Evolutionary conservation across 2,888 invertebrate species (phyloP).

Genomic region (Drosophila silvestris): DNA sequence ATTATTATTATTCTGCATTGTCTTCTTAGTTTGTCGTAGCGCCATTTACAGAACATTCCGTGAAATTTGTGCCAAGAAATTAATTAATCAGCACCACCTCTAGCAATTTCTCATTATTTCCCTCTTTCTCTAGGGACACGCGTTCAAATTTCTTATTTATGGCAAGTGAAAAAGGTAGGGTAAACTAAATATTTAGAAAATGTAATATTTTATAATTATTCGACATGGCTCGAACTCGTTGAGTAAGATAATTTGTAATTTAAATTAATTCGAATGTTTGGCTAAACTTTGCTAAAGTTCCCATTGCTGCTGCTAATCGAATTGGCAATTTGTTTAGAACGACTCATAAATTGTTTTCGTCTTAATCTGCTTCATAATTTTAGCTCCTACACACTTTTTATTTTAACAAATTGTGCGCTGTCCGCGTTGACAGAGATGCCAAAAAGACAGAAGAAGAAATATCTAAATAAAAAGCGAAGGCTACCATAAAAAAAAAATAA

Average conservation of each 20-base stretch:
- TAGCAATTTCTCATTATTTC: background rate
- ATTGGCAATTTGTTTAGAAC: background rate
- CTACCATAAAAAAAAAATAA: conserved; percentile 14
- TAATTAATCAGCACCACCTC: conserved; percentile 46
- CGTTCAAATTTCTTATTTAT: conserved; percentile 26
- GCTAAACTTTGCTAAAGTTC: background rate
- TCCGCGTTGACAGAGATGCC: conserved; percentile 43
- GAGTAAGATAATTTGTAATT: background rate
- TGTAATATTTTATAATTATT: background rate
- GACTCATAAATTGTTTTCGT: conserved; percentile 13
- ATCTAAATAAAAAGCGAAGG: conserved; percentile 48
- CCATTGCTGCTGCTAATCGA: background rate
- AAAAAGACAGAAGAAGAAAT: conserved; percentile 27
- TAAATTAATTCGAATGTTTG: background rate
- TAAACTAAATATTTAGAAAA: conserved; percentile 15
- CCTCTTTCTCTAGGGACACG: conserved; percentile 8
- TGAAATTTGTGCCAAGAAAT: conserved; percentile 55
- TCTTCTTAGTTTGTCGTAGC: conserved; percentile 9
- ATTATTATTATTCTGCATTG: conserved; percentile 24
- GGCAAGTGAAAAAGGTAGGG: background rate
- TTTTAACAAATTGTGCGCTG: conserved; percentile 50
- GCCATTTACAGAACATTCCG: conserved; percentile 20
- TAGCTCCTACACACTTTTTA: conserved; percentile 16
- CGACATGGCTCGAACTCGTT: conserved; percentile 3
- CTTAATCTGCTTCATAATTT: conserved; percentile 21